A percentile compares a stretch with the other conserved stretches of the same genome.
Evolutionary conservation across 1,140 invertebrate genomes (phyloP).

Genomic region (Aphidius gifuensis): DNA sequence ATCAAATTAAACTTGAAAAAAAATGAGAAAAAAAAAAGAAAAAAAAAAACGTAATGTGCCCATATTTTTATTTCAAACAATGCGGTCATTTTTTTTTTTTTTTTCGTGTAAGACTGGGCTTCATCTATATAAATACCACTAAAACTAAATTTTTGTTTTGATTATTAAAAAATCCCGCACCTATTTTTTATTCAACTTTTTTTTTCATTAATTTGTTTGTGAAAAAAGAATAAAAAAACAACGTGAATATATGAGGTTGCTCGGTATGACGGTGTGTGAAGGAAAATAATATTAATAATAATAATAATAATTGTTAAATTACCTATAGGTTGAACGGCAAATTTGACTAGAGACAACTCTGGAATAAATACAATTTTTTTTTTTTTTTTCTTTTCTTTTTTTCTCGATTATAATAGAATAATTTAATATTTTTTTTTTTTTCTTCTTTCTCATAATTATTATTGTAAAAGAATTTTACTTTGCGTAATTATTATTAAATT

Average conservation of each 20-base stretch:
- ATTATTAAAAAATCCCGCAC: constrained; percentile 39
- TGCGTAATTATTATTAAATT: background rate
- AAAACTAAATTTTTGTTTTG: constrained; percentile 50
- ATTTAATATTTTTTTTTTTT: background rate
- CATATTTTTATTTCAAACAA: constrained; percentile 47
- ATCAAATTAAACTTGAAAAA: constrained; percentile 29
- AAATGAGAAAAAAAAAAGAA: constrained; percentile 29
- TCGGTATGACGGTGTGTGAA: constrained; percentile 18
- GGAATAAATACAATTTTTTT: constrained; percentile 13
- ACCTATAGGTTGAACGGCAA: constrained; percentile 19
- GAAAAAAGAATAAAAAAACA: constrained; percentile 1
- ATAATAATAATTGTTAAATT: constrained; percentile 15
- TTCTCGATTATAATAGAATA: background rate
- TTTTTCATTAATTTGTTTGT: background rate
- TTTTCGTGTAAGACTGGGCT: constrained; percentile 52
- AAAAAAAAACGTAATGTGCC: constrained; percentile 41
- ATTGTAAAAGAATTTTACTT: background rate
- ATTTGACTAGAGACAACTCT: constrained; percentile 15
- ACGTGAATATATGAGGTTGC: constrained; percentile 1
- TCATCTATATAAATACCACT: constrained; percentile 53
- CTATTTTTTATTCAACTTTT: constrained; percentile 3
- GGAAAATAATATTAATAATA: constrained; percentile 14
- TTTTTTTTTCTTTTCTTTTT: no score
- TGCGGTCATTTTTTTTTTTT: constrained; percentile 52
- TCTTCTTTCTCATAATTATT: constrained; percentile 1